Evolutionary conservation across 2,113 vertebrate genomes (phyloP).

Genomic region (Gallinago jamesoni): DNA sequence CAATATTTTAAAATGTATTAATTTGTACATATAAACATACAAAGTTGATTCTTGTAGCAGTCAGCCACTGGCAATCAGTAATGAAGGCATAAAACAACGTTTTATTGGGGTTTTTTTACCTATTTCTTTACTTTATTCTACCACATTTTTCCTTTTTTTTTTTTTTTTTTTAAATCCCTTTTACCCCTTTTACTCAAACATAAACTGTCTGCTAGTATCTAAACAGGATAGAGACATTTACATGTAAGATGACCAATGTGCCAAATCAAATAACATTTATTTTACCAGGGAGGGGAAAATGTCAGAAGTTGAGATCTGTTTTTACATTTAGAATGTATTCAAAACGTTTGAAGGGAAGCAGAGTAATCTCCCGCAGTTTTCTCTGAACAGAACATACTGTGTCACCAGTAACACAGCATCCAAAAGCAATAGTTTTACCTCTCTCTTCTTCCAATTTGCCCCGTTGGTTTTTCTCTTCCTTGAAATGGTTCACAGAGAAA

Average conservation of each 20-base stretch:
- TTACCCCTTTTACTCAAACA: neutral
- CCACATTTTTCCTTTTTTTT: neutral
- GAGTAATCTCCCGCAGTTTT: neutral
- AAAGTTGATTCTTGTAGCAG: neutral
- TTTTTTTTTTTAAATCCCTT: neutral
- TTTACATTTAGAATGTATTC: constrained; percentile 47
- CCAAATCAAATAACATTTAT: constrained; percentile 59
- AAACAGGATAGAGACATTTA: constrained; percentile 21
- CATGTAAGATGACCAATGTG: neutral
- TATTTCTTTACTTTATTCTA: neutral
- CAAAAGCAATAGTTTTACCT: constrained; percentile 13
- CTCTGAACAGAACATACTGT: constrained; percentile 6
- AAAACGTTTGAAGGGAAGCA: constrained; percentile 19
- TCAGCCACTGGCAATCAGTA: neutral
- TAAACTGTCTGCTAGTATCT: neutral
- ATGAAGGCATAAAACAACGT: neutral
- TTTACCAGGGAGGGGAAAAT: neutral
- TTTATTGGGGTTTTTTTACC: neutral
- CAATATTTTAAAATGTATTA: neutral
- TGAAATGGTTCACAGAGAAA: neutral
- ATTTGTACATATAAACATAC: neutral
- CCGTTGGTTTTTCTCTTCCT: neutral
- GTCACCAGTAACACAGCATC: neutral
- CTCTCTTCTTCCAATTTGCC: neutral
- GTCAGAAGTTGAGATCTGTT: constrained; percentile 18